A percentile compares a stretch with the other conserved stretches of the same genome.
phyloP scores from a whole-genome alignment of 2,113 vertebrate species.

The Daubentonia madagascariensis region DNA sequence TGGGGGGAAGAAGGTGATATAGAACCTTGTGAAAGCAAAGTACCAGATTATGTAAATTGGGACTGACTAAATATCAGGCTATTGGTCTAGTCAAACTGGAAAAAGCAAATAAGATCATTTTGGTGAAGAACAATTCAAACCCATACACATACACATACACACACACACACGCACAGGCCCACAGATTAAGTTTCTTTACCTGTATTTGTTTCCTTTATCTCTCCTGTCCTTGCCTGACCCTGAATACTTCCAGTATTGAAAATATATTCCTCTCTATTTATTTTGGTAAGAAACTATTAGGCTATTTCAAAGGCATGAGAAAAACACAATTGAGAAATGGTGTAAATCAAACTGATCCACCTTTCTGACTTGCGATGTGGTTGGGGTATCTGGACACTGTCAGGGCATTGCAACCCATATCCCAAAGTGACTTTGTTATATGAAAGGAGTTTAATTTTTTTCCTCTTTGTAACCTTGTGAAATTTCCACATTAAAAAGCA shows the following conservation, averaged over 20 bases:
- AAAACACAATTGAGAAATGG: constrained; percentile 74
- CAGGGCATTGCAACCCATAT: constrained; percentile 81
- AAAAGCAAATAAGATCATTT: constrained; percentile 50
- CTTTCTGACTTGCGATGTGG: constrained; percentile 76
- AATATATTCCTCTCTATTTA: constrained; percentile 72
- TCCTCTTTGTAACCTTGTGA: constrained; percentile 82
- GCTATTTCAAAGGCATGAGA: constrained; percentile 79
- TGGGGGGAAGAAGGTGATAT: not conserved
- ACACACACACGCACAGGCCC: not conserved
- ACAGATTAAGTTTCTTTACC: constrained; percentile 33
- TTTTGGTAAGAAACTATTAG: constrained; percentile 74
- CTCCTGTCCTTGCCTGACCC: constrained; percentile 60
- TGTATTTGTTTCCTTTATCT: constrained; percentile 54
- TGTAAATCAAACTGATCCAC: constrained; percentile 81
- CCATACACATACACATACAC: not conserved
- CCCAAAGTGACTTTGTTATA: constrained; percentile 84
- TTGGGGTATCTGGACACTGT: constrained; percentile 87
- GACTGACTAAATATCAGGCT: not conserved
- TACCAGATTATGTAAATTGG: not conserved
- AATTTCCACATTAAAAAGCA: constrained; percentile 86
- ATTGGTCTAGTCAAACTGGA: not conserved
- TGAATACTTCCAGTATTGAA: constrained; percentile 67
- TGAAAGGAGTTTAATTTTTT: constrained; percentile 83
- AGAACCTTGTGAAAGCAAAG: not conserved
- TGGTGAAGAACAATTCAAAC: not conserved